A percentile compares a stretch with the other conserved stretches of the same genome.
Evolutionary conservation across 1,140 invertebrate species (phyloP).

Genomic region (Drosophila ficusphila): DNA sequence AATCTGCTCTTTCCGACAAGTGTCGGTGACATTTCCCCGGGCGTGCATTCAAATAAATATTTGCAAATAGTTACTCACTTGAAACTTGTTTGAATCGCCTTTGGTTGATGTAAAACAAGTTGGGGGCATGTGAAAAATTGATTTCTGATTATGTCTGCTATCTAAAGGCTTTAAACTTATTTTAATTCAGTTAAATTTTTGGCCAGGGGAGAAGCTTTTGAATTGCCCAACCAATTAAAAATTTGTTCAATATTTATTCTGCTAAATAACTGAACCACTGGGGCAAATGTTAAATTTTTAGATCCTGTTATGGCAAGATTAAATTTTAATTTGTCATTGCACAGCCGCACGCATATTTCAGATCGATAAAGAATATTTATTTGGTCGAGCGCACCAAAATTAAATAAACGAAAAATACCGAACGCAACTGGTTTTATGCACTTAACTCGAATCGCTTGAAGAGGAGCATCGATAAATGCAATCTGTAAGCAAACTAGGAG

Average conservation of each 20-base stretch:
- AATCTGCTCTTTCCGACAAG: slow-evolving; percentile 30
- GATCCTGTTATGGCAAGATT: background rate
- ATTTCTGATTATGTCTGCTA: no score
- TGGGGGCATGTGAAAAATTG: no score
- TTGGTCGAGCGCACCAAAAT: background rate
- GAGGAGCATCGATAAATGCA: slow-evolving; percentile 35
- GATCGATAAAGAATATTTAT: slow-evolving; percentile 14
- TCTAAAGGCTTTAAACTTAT: no score
- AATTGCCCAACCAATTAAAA: background rate
- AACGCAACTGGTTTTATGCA: slow-evolving; percentile 21
- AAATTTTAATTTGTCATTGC: slow-evolving; percentile 1
- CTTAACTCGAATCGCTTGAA: slow-evolving; percentile 2
- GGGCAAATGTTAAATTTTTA: no score
- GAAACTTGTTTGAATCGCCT: slow-evolving; percentile 29
- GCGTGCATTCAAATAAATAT: slow-evolving; percentile 29
- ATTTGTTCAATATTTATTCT: background rate
- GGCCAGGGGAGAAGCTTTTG: no score
- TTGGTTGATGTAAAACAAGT: background rate
- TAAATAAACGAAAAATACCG: slow-evolving; percentile 26
- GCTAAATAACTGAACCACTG: background rate
- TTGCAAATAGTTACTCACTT: slow-evolving; percentile 25
- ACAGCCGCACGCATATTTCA: background rate
- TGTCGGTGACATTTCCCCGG: slow-evolving; percentile 40
- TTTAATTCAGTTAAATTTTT: no score
- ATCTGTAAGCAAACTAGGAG: slow-evolving; percentile 31